Percentiles rank a stretch among this genome's conserved stretches.
Evolutionary conservation across 2,797 vertebrate genomes (phyloP).

Genomic region (Paguma larvata): DNA sequence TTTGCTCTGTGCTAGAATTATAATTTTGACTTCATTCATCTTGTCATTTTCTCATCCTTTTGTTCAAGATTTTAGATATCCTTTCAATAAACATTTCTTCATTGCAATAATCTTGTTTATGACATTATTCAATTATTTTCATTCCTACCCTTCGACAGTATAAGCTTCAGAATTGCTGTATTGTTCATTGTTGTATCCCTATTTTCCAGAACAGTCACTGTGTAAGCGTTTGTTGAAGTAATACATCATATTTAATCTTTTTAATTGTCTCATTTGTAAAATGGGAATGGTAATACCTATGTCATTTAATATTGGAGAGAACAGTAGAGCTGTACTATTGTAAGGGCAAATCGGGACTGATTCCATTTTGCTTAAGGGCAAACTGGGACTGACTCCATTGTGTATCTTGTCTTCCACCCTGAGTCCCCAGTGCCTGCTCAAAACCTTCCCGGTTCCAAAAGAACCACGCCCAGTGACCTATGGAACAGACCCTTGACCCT

Average conservation of each 20-base stretch:
- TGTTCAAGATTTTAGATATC: slow-evolving; percentile 25
- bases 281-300: neutral
- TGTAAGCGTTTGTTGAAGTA: slow-evolving; percentile 22
- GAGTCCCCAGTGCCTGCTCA: too few relatives aligned
- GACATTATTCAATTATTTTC: slow-evolving; percentile 55
- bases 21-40: slow-evolving; percentile 34
- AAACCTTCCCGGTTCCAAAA: too few relatives aligned
- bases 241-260: slow-evolving; percentile 47
- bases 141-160: neutral
- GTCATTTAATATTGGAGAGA: neutral
- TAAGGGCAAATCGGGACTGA: too few relatives aligned
- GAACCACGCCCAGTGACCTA: too few relatives aligned
- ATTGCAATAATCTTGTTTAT: slow-evolving; percentile 39
- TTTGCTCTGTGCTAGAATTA: slow-evolving; percentile 6
- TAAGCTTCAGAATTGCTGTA: slow-evolving; percentile 6
- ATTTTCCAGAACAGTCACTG: neutral
- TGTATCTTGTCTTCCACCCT: too few relatives aligned
- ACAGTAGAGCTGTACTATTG: neutral
- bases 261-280: slow-evolving; percentile 52
- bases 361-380: too few relatives aligned
- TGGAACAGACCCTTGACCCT: too few relatives aligned
- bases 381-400: too few relatives aligned
- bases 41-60: neutral
- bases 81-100: slow-evolving; percentile 57
- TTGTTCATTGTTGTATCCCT: slow-evolving; percentile 30